Percentiles rank a stretch among this genome's conserved stretches.
Evolutionary conservation across 1,140 invertebrate species (phyloP).

Genomic region (Drosophila ficusphila): DNA sequence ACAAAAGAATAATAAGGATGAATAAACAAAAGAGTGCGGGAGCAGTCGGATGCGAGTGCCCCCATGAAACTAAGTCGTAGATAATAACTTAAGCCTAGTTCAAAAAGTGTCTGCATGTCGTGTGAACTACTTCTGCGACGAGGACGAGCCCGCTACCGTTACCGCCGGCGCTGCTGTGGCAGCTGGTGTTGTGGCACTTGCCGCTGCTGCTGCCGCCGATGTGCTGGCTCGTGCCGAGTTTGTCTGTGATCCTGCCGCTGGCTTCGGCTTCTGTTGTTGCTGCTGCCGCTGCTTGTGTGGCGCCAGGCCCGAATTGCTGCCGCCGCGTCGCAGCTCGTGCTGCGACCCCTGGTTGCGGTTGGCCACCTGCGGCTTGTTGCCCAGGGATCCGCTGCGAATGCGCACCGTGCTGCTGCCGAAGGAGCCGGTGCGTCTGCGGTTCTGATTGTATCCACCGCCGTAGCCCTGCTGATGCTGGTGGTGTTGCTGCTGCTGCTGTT

Average conservation of each 20-base stretch:
- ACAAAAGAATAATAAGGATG: constrained; percentile 50
- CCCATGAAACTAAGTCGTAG: constrained; percentile 54
- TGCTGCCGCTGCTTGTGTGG: constrained; percentile 62
- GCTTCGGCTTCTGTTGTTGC: constrained; percentile 51
- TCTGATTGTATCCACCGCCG: constrained; percentile 65
- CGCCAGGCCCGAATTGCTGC: constrained; percentile 73
- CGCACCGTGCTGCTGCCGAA: constrained; percentile 84
- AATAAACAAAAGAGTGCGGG: constrained; percentile 72
- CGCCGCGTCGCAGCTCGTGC: constrained; percentile 71
- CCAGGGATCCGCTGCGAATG: constrained; percentile 80
- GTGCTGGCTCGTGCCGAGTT: constrained; percentile 43
- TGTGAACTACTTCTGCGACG: constrained; percentile 68
- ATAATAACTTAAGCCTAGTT: constrained; percentile 63
- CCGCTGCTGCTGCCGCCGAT: constrained; percentile 37
- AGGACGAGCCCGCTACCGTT: constrained; percentile 52
- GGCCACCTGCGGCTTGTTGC: constrained; percentile 78
- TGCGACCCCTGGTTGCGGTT: constrained; percentile 75
- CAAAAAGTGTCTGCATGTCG: constrained; percentile 46
- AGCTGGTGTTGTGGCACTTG: constrained; percentile 13
- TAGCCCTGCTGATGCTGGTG: constrained; percentile 56
- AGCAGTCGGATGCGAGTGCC: constrained; percentile 22
- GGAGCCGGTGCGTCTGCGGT: constrained; percentile 79
- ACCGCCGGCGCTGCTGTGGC: constrained; percentile 8
- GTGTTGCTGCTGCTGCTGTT: constrained; percentile 65
- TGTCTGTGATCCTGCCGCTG: constrained; percentile 39